phyloP scores from a whole-genome alignment of 2,888 invertebrate species.

The Epinotia nisella region DNA sequence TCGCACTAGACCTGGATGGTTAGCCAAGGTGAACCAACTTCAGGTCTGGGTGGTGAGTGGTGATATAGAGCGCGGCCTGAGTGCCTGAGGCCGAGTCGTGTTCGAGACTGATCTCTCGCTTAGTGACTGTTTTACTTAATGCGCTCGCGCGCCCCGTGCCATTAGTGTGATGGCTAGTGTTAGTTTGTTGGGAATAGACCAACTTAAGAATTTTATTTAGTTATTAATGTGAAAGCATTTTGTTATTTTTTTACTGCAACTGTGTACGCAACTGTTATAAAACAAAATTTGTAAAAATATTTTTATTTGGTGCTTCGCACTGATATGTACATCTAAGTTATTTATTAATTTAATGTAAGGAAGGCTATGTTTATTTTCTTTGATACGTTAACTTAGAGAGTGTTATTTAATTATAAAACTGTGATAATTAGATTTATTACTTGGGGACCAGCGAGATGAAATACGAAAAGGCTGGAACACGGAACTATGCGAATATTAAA shows the following conservation, averaged over 20 bases:
- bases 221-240: constrained; percentile 64
- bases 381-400: constrained; percentile 63
- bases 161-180: constrained; percentile 79
- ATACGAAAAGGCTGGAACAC: constrained; percentile 53
- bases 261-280: constrained; percentile 75
- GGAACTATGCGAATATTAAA: constrained; percentile 47
- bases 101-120: constrained; percentile 64
- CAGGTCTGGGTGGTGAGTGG: constrained; percentile 5
- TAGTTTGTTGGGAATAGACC: constrained; percentile 68
- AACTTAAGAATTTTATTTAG: constrained; percentile 73
- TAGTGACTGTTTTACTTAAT: constrained; percentile 60
- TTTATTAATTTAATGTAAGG: constrained; percentile 80
- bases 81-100: constrained; percentile 41
- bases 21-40: neutral
- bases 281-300: constrained; percentile 69
- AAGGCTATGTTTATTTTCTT: constrained; percentile 79
- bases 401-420: constrained; percentile 81
- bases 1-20: neutral
- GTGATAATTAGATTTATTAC: constrained; percentile 82
- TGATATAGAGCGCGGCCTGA: neutral
- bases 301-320: constrained; percentile 66
- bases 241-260: constrained; percentile 75
- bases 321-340: constrained; percentile 72
- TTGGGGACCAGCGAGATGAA: constrained; percentile 59
- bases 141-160: constrained; percentile 68